Conservation (phyloP, 2,113 vertebrate species). For the Pyrgilauda ruficollis region DNA sequence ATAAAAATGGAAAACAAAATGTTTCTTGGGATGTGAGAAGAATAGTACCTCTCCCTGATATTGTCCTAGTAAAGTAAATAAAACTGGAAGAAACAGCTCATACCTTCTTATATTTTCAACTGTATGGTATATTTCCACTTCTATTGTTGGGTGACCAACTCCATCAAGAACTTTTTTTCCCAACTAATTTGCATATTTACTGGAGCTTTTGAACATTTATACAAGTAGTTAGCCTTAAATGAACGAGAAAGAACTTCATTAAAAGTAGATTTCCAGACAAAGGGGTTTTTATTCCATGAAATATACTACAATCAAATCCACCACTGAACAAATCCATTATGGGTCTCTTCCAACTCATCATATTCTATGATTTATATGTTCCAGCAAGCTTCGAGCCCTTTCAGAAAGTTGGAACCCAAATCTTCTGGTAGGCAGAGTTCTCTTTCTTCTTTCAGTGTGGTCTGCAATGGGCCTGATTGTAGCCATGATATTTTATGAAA, state of each 20-base stretch:
- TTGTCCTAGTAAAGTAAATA: neutral
- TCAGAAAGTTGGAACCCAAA: neutral
- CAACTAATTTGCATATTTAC: conserved; percentile 76
- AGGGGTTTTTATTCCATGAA: neutral
- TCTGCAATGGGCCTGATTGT: neutral
- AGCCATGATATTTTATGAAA: too few species aligned
- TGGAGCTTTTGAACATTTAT: conserved; percentile 74
- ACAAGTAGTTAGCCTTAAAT: conserved; percentile 84
- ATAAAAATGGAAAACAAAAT: neutral
- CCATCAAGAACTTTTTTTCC: conserved; percentile 76
- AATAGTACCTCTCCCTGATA: neutral
- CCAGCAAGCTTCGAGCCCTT: neutral
- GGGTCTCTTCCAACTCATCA: neutral
- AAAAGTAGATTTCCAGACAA: neutral
- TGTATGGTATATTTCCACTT: conserved; percentile 79
- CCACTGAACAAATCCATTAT: neutral
- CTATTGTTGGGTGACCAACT: conserved; percentile 72
- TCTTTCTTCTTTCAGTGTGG: neutral
- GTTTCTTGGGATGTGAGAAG: neutral
- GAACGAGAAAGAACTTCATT: conserved; percentile 16
- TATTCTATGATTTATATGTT: neutral
- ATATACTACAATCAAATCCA: neutral
- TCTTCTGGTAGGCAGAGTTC: neutral
- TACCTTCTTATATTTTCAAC: conserved; percentile 82
- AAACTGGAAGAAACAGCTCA: neutral